phyloP scores from a whole-genome alignment of 2,113 vertebrate species.

The Nothocercus julius region DNA sequence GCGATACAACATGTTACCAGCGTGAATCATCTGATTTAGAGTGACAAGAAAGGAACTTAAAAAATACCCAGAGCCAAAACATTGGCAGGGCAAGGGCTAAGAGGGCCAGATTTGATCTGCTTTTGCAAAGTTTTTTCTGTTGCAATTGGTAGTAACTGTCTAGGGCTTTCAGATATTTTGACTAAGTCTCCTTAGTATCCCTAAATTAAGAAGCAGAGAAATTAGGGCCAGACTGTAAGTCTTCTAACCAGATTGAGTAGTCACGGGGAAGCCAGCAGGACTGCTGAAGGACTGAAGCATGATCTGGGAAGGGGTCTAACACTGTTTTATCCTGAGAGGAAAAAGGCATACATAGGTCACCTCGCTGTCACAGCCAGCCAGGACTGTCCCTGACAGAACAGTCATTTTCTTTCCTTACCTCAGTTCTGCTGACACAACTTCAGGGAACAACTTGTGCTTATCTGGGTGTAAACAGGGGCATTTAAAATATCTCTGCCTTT shows the following conservation, averaged over 20 bases:
- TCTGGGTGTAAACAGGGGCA: neutral
- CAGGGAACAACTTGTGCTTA: neutral
- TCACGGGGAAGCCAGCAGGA: slow-evolving; percentile 5
- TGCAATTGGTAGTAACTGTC: slow-evolving; percentile 62
- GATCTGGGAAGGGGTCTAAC: neutral
- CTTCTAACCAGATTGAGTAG: neutral
- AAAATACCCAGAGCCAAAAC: slow-evolving; percentile 68
- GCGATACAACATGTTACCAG: slow-evolving; percentile 75
- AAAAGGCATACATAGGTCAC: neutral
- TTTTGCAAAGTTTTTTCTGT: slow-evolving; percentile 57
- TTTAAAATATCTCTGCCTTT: neutral
- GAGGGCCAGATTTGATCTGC: slow-evolving; percentile 61
- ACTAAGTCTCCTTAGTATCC: slow-evolving; percentile 27
- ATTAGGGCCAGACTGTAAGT: slow-evolving; percentile 17
- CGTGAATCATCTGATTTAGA: slow-evolving; percentile 72
- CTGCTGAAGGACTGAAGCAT: neutral
- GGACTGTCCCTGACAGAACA: neutral
- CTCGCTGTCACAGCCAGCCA: neutral
- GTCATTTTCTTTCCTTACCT: neutral
- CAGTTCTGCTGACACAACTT: neutral
- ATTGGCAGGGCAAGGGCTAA: slow-evolving; percentile 52
- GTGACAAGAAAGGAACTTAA: slow-evolving; percentile 70
- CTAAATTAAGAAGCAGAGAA: slow-evolving; percentile 23
- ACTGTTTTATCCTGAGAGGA: neutral
- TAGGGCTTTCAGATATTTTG: slow-evolving; percentile 59